phyloP scores from a whole-genome alignment of 2,113 vertebrate species.

The Scopus umbretta region DNA sequence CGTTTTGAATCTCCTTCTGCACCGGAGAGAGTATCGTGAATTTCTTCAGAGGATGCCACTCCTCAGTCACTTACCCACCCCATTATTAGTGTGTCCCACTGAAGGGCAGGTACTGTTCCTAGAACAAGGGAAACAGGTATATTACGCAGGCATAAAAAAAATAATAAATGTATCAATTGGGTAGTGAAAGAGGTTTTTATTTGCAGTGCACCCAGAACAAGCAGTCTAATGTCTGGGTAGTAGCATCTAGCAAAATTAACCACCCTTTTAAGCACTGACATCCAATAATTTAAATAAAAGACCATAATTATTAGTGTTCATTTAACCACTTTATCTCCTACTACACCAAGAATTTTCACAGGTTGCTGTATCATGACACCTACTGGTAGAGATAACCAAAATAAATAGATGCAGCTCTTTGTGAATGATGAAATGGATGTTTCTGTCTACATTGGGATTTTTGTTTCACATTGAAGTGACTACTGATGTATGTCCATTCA shows the following conservation, averaged over 20 bases:
- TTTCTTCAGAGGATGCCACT: background rate
- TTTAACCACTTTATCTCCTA: background rate
- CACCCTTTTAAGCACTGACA: background rate
- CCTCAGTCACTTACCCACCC: background rate
- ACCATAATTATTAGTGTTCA: background rate
- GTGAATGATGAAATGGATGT: background rate
- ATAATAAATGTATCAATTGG: background rate
- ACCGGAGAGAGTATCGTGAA: background rate
- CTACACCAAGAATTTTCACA: slow-evolving; percentile 24
- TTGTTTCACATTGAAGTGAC: background rate
- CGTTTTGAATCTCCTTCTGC: background rate
- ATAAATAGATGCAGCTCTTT: background rate
- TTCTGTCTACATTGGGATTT: background rate
- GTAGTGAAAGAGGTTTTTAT: background rate
- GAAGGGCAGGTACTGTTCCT: background rate
- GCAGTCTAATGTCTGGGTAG: background rate
- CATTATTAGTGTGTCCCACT: background rate
- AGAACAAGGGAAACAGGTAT: background rate
- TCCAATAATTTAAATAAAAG: background rate
- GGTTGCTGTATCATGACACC: slow-evolving; percentile 68
- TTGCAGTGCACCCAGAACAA: background rate
- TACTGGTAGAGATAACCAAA: slow-evolving; percentile 56
- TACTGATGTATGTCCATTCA: background rate
- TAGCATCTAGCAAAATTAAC: background rate
- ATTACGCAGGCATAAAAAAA: background rate